A percentile compares a stretch with the other conserved stretches of the same genome.
phyloP scores from a whole-genome alignment of 1,140 invertebrate genomes.

The Hydropsyche tenuis region DNA sequence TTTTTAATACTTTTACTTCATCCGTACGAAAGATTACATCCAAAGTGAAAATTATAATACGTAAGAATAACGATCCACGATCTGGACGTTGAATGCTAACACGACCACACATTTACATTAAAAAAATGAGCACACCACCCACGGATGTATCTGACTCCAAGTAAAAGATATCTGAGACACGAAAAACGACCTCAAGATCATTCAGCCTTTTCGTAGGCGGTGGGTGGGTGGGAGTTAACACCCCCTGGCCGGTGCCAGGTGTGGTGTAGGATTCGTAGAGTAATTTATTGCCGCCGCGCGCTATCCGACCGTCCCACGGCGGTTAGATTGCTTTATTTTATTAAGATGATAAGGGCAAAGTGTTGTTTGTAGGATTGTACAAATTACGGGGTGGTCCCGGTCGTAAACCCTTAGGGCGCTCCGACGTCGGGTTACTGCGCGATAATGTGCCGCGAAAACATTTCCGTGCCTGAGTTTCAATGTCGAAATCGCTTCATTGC shows the following conservation, averaged over 20 bases:
- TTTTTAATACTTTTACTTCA: neutral
- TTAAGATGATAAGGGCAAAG: constrained; percentile 46
- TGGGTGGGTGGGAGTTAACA: constrained; percentile 8
- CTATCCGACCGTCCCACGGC: constrained; percentile 27
- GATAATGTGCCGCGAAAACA: constrained; percentile 37
- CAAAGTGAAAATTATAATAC: constrained; percentile 5
- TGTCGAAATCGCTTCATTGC: neutral
- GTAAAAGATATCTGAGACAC: neutral
- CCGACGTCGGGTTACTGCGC: constrained; percentile 28
- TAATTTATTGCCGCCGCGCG: constrained; percentile 35
- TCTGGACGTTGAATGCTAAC: too few relatives aligned
- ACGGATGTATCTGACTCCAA: neutral
- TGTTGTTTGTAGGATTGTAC: constrained; percentile 44
- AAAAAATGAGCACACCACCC: neutral
- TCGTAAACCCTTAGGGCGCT: constrained; percentile 28
- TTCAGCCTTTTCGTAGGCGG: neutral
- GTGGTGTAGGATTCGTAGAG: constrained; percentile 35
- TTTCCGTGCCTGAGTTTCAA: neutral
- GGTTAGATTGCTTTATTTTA: constrained; percentile 46
- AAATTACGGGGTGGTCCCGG: constrained; percentile 32
- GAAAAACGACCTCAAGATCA: constrained; percentile 5
- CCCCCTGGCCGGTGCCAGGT: constrained; percentile 10
- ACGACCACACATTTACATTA: neutral
- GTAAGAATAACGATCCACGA: neutral
- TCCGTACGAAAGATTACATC: neutral